A percentile compares a stretch with the other conserved stretches of the same genome.
These are phyloP conservation scores for Ichneumoninae sp. DNA, from an alignment of 2,888 invertebrate genomes.

Conservation along the genomic window DNA sequence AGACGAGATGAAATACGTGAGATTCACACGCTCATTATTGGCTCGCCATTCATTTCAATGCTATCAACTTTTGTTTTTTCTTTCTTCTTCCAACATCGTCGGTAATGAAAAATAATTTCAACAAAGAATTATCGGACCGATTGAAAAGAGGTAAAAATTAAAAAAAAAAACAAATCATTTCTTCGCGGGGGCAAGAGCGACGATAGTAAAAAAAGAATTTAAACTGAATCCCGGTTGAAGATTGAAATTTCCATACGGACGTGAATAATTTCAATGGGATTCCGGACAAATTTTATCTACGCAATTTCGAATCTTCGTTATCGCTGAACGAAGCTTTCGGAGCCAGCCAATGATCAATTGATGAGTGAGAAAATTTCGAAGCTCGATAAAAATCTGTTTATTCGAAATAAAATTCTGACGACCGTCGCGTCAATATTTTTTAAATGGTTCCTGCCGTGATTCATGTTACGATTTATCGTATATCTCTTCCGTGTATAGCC, in stretches of 20 bases:
- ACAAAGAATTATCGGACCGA: not conserved
- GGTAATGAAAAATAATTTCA: not conserved
- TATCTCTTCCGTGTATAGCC: constrained; percentile 30
- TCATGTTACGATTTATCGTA: constrained; percentile 18
- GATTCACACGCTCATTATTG: not conserved
- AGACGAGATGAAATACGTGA: not conserved
- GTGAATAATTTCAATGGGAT: not conserved
- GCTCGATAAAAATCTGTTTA: not conserved
- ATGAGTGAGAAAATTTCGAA: not conserved
- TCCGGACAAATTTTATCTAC: not conserved
- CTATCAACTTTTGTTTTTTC: not conserved
- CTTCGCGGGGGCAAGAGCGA: not conserved
- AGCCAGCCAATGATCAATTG: not conserved
- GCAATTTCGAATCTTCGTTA: not conserved
- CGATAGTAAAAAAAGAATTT: not conserved
- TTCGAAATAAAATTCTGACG: not conserved
- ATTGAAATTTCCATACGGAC: not conserved
- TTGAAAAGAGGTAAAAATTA: not conserved
- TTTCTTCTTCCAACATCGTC: not conserved
- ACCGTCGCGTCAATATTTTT: not conserved
- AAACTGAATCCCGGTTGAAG: not conserved
- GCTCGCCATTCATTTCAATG: not conserved
- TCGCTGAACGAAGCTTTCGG: not conserved
- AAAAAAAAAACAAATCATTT: not conserved
- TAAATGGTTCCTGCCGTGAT: constrained; percentile 8